Evolutionary conservation across 2,888 invertebrate species (phyloP).

Genomic region (Megastigmus dorsalis): DNA sequence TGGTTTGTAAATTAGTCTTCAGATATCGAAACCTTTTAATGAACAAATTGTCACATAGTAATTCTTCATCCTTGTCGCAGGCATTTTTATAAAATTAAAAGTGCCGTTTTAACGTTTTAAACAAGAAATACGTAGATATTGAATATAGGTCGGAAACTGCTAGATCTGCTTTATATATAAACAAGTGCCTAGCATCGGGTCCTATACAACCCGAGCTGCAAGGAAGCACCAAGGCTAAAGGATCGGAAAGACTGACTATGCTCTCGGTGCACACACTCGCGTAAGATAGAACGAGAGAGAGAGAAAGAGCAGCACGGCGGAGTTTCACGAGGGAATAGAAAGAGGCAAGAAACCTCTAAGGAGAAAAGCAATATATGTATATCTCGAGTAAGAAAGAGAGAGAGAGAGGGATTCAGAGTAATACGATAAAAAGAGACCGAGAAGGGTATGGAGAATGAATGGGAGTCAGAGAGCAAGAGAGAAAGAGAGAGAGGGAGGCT

Average conservation of each 20-base stretch:
- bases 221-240: constrained; percentile 29
- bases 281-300: background rate
- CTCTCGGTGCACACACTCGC: too few species aligned
- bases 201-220: constrained; percentile 15
- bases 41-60: too few species aligned
- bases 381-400: background rate
- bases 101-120: too few species aligned
- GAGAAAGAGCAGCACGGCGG: background rate
- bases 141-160: too few species aligned
- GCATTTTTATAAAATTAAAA: too few species aligned
- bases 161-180: background rate
- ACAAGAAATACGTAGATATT: too few species aligned
- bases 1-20: too few species aligned
- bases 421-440: background rate
- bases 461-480: background rate
- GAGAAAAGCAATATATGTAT: background rate
- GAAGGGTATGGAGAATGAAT: background rate
- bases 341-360: constrained; percentile 19
- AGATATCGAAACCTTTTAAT: too few species aligned
- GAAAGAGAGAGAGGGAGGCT: background rate
- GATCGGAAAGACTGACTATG: background rate
- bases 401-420: background rate
- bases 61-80: too few species aligned
- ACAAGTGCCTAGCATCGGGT: background rate
- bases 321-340: background rate